These are phyloP conservation scores for Esox masquinongy DNA, from an alignment of 2,797 vertebrate species.

Conservation along the genomic window DNA sequence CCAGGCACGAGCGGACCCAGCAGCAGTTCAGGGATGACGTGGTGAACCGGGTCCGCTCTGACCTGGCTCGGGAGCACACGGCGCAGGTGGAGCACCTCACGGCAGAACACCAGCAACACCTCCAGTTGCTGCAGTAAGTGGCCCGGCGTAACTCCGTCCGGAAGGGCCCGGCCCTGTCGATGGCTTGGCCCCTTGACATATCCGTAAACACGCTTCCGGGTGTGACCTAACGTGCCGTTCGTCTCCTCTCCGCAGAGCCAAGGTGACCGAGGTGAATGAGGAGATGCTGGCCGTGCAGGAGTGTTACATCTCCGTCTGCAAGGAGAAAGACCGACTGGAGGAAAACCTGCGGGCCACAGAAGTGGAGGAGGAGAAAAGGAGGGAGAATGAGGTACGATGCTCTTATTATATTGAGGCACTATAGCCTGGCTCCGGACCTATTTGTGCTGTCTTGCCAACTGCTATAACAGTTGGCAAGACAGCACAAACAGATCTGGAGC, in stretches of 20 bases:
- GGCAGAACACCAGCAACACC: slow-evolving; percentile 74
- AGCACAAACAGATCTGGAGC: not conserved
- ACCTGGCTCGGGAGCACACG: slow-evolving; percentile 75
- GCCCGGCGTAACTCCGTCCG: not conserved
- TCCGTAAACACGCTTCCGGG: not conserved
- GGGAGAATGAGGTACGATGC: slow-evolving; percentile 76
- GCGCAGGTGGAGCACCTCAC: slow-evolving; percentile 75
- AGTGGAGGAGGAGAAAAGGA: slow-evolving; percentile 65
- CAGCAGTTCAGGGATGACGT: slow-evolving; percentile 90
- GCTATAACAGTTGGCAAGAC: not conserved
- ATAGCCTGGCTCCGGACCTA: not conserved
- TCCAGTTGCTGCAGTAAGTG: slow-evolving; percentile 78
- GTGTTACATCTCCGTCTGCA: slow-evolving; percentile 90
- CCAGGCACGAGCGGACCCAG: slow-evolving; percentile 85
- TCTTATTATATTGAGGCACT: not conserved
- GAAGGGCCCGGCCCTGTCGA: no score
- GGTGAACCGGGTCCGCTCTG: slow-evolving; percentile 80
- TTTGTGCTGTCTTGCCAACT: no score
- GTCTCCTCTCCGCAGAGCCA: slow-evolving; percentile 67
- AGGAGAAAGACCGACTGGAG: slow-evolving; percentile 86
- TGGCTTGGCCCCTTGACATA: not conserved
- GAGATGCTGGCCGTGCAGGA: slow-evolving; percentile 87
- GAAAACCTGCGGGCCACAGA: slow-evolving; percentile 62
- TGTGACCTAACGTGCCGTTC: no score
- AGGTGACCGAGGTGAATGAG: slow-evolving; percentile 79